Evolutionary conservation across 1,140 invertebrate species (phyloP).

Genomic region (Dendroctonus ponderosae): DNA sequence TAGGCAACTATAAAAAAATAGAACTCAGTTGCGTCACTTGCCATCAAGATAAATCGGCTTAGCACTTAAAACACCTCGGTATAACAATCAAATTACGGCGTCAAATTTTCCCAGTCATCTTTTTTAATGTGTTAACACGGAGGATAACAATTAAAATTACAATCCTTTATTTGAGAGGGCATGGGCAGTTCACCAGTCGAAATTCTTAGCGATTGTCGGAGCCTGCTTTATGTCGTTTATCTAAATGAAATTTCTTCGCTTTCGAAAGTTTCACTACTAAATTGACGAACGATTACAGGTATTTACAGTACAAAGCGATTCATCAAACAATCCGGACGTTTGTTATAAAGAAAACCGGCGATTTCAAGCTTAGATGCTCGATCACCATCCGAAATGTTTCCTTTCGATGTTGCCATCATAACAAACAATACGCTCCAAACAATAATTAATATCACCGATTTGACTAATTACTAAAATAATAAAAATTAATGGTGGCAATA

Average conservation of each 20-base stretch:
- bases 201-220: no score
- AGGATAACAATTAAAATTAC: constrained; percentile 25
- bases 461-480: constrained; percentile 21
- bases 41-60: constrained; percentile 16
- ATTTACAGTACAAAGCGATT: no score
- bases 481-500: constrained; percentile 9
- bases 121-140: constrained; percentile 32
- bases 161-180: constrained; percentile 11
- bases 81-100: constrained; percentile 28
- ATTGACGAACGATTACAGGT: no score
- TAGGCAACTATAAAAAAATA: no score
- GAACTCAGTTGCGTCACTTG: no score
- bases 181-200: neutral
- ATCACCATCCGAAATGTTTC: neutral
- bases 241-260: no score
- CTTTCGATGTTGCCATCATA: neutral
- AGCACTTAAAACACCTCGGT: constrained; percentile 27
- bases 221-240: no score
- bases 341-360: neutral
- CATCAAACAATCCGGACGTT: no score
- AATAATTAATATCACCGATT: constrained; percentile 5
- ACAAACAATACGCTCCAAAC: constrained; percentile 2
- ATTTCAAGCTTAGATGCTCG: neutral
- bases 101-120: constrained; percentile 23
- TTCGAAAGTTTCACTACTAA: no score